Percentiles rank a stretch among this genome's conserved stretches.
phyloP scores from a whole-genome alignment of 2,113 vertebrate species.

The Capreolus pygargus region DNA sequence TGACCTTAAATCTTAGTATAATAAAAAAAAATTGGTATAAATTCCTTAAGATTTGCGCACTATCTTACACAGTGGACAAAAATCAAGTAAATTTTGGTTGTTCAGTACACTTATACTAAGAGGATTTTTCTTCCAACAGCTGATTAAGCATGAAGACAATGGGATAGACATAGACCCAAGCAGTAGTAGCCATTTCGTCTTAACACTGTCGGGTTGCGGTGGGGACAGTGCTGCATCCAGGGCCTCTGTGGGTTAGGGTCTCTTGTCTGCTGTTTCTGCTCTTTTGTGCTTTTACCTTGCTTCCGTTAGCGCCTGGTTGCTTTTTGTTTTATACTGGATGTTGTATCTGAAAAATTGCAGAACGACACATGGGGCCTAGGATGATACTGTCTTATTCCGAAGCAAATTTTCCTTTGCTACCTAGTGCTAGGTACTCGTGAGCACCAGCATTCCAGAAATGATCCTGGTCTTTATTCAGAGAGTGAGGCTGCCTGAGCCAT shows the following conservation, averaged over 20 bases:
- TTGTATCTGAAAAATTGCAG: not conserved
- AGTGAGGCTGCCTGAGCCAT: not conserved
- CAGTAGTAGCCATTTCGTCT: not conserved
- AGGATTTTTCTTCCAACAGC: not conserved
- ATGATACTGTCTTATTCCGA: not conserved
- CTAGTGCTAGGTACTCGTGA: not conserved
- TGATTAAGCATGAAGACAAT: not conserved
- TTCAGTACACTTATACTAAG: not conserved
- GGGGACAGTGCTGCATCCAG: not conserved
- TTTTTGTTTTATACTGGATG: not conserved
- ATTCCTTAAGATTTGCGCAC: not conserved
- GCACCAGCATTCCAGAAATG: not conserved
- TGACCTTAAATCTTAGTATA: not conserved
- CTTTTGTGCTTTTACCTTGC: not conserved
- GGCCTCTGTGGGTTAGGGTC: not conserved
- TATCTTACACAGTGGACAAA: not conserved
- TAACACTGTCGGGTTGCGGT: not conserved
- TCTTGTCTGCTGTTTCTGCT: not conserved
- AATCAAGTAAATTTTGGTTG: not conserved
- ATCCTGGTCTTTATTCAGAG: not conserved
- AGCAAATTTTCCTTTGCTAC: not conserved
- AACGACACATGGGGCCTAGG: not conserved
- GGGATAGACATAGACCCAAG: not conserved
- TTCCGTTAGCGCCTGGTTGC: not conserved
- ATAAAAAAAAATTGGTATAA: not conserved